Conservation (phyloP, 2,888 invertebrate species). For the Vanessa cardui region DNA sequence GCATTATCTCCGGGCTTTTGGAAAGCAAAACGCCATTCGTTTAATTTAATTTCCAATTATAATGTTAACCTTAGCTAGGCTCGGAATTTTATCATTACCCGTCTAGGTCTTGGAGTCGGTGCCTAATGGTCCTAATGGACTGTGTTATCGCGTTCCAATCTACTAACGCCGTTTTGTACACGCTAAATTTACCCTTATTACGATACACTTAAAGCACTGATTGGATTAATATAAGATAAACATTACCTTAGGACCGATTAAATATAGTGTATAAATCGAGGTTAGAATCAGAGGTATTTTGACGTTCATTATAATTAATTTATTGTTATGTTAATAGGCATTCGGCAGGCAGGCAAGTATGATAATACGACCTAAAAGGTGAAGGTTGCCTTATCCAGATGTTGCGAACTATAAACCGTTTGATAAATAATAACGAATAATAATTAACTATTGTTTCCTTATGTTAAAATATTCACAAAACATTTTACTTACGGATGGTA, state of each 20-base stretch:
- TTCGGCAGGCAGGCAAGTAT: background rate
- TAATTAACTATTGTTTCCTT: too few relatives aligned
- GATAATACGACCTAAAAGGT: background rate
- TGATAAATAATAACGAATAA: background rate
- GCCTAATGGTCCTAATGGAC: constrained; percentile 29
- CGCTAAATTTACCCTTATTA: constrained; percentile 10
- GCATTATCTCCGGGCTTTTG: background rate
- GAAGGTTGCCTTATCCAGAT: background rate
- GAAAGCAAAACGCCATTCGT: constrained; percentile 1
- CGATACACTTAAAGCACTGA: background rate
- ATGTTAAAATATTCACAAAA: too few relatives aligned
- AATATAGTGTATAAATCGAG: constrained; percentile 16
- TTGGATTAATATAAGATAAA: background rate
- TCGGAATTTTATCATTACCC: constrained; percentile 26
- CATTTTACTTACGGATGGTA: too few relatives aligned
- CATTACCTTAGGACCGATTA: background rate
- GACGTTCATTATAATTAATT: constrained; percentile 11
- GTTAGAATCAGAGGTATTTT: constrained; percentile 12
- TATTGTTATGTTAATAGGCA: background rate
- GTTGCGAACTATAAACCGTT: background rate
- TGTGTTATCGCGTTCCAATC: constrained; percentile 31
- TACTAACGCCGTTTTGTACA: background rate
- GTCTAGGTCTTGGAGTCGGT: constrained; percentile 24
- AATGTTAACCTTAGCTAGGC: constrained; percentile 19
- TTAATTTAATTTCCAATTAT: constrained; percentile 22